phyloP scores from a whole-genome alignment of 2,113 vertebrate species.

The Actenoides hombroni region DNA sequence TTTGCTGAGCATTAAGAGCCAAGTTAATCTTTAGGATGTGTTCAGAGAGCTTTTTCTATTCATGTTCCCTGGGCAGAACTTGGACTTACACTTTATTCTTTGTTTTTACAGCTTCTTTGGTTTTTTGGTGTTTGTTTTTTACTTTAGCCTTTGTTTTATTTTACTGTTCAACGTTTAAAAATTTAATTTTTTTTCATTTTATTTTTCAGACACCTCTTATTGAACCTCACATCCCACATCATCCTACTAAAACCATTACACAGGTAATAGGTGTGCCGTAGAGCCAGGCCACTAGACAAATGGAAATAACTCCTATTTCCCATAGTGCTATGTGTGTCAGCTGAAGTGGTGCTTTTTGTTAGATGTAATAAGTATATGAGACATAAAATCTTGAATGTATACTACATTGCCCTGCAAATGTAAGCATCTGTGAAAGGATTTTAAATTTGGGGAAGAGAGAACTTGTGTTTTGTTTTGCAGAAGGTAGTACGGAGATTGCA shows the following conservation, averaged over 20 bases:
- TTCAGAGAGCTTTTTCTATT: not conserved
- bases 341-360: not conserved
- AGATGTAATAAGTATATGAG: not conserved
- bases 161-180: constrained; percentile 62
- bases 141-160: constrained; percentile 51
- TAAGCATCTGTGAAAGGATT: not conserved
- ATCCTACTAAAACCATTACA: constrained; percentile 84
- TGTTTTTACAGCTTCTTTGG: constrained; percentile 34
- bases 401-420: not conserved
- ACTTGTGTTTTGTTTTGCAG: constrained; percentile 28
- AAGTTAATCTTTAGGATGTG: constrained; percentile 56
- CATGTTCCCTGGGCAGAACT: not conserved
- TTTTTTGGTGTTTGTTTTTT: not conserved
- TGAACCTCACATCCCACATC: constrained; percentile 86
- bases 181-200: constrained; percentile 77
- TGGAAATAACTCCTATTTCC: not conserved
- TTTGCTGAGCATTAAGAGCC: constrained; percentile 31
- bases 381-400: not conserved
- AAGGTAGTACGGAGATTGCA: not conserved
- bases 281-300: not conserved
- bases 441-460: not conserved
- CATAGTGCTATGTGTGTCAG: not conserved
- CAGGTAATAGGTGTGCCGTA: constrained; percentile 82
- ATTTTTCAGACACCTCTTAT: constrained; percentile 92
- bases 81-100: not conserved